phyloP scores from a whole-genome alignment of 2,888 invertebrate genomes.

The Catocala sponsa region DNA sequence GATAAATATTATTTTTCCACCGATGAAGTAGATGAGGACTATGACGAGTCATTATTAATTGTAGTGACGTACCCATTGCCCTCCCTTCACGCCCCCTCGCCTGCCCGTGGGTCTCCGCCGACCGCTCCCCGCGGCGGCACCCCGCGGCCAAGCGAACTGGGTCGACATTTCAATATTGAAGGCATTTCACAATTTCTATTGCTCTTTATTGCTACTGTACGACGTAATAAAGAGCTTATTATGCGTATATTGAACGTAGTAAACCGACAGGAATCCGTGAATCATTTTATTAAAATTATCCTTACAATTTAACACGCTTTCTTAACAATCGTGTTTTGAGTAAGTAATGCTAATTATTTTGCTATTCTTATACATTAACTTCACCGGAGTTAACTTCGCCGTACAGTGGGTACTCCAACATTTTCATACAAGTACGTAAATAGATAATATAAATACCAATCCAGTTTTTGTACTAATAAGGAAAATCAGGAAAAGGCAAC shows the following conservation, averaged over 20 bases:
- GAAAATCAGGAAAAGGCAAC: too few relatives aligned
- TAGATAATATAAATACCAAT: too few relatives aligned
- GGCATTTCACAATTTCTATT: conserved; percentile 83
- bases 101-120: conserved; percentile 34
- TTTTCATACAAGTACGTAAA: too few relatives aligned
- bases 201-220: conserved; percentile 74
- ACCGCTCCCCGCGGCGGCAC: conserved; percentile 46
- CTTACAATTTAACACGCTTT: conserved; percentile 18
- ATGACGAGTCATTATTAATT: conserved; percentile 76
- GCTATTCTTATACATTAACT: neutral
- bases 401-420: too few relatives aligned
- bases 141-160: conserved; percentile 69
- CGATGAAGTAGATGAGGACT: conserved; percentile 67
- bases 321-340: too few relatives aligned
- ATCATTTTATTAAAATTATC: conserved; percentile 42
- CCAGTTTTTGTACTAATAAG: too few relatives aligned
- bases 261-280: conserved; percentile 57
- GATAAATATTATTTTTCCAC: conserved; percentile 47
- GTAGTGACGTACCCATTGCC: conserved; percentile 59
- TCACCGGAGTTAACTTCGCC: too few relatives aligned
- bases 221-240: conserved; percentile 77
- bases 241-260: conserved; percentile 66
- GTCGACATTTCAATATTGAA: conserved; percentile 84
- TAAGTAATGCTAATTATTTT: too few relatives aligned
- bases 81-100: conserved; percentile 30